A percentile compares a stretch with the other conserved stretches of the same genome.
These are phyloP conservation scores for Morpho achilles DNA, from an alignment of 2,888 invertebrate species.

Conservation along the genomic window DNA sequence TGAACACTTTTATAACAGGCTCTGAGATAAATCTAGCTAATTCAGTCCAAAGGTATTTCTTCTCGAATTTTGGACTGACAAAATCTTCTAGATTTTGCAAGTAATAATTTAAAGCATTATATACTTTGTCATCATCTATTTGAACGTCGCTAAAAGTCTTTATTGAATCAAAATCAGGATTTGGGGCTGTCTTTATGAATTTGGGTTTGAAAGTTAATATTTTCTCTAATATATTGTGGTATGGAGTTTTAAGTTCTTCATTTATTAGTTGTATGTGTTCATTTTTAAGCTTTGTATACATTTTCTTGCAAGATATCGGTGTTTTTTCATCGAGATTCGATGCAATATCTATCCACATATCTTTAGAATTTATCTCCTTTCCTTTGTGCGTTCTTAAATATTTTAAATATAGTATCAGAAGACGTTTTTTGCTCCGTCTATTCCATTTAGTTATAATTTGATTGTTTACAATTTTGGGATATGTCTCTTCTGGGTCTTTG, in stretches of 20 bases:
- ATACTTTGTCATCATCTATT: constrained; percentile 47
- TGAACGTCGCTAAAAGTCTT: constrained; percentile 47
- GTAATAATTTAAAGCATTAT: constrained; percentile 53
- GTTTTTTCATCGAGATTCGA: constrained; percentile 47
- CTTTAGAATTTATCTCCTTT: constrained; percentile 44
- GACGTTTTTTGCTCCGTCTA: constrained; percentile 46
- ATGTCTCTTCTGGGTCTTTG: constrained; percentile 21
- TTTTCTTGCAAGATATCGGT: constrained; percentile 48
- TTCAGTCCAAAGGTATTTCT: constrained; percentile 61
- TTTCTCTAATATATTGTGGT: constrained; percentile 46
- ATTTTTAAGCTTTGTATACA: constrained; percentile 52
- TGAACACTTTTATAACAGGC: constrained; percentile 52
- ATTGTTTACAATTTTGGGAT: constrained; percentile 19
- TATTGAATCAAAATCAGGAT: constrained; percentile 35
- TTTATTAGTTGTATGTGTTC: constrained; percentile 38
- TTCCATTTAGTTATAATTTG: constrained; percentile 48
- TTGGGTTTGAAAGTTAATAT: constrained; percentile 50
- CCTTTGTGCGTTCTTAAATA: constrained; percentile 50
- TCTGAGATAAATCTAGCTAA: constrained; percentile 48
- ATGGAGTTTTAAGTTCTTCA: constrained; percentile 32
- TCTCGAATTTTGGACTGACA: constrained; percentile 56
- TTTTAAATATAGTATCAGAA: constrained; percentile 53
- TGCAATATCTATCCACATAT: constrained; percentile 60
- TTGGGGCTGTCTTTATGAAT: constrained; percentile 39
- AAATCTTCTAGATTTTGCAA: constrained; percentile 61